A percentile compares a stretch with the other conserved stretches of the same genome.
phyloP scores from a whole-genome alignment of 1,140 invertebrate species.

The Hyles euphorbiae region DNA sequence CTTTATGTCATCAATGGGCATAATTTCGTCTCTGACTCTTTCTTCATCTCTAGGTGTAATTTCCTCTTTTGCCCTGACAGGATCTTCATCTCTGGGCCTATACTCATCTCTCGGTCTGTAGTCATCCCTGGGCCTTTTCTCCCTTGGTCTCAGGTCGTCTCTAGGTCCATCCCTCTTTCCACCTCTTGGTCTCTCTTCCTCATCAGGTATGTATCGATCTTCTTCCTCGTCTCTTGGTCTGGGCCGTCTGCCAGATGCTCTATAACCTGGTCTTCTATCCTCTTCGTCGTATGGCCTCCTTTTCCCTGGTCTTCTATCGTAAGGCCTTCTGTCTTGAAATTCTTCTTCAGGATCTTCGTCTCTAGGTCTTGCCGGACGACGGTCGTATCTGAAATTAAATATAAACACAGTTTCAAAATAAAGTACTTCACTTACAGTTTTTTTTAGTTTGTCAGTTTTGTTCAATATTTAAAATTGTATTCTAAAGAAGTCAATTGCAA shows the following conservation, averaged over 20 bases:
- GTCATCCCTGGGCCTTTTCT: slow-evolving; percentile 32
- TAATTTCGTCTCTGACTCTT: slow-evolving; percentile 29
- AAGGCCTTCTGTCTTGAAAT: slow-evolving; percentile 60
- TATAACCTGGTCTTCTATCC: slow-evolving; percentile 36
- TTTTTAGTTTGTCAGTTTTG: neutral
- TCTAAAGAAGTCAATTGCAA: neutral
- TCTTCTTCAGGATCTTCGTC: slow-evolving; percentile 68
- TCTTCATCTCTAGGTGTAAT: slow-evolving; percentile 32
- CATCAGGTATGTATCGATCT: slow-evolving; percentile 34
- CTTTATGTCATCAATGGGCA: slow-evolving; percentile 34
- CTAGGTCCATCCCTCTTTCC: slow-evolving; percentile 21
- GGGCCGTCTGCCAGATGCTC: slow-evolving; percentile 26
- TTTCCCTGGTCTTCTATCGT: slow-evolving; percentile 45
- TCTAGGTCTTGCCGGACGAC: slow-evolving; percentile 47
- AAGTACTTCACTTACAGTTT: no score
- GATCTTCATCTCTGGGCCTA: slow-evolving; percentile 26
- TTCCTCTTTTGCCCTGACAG: slow-evolving; percentile 33
- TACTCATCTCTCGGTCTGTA: slow-evolving; percentile 32
- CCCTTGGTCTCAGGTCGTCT: slow-evolving; percentile 23
- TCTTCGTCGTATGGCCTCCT: slow-evolving; percentile 40
- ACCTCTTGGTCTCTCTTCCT: slow-evolving; percentile 34
- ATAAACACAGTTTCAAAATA: no score
- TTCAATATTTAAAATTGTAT: no score
- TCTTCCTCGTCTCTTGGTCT: slow-evolving; percentile 50
- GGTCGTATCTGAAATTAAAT: slow-evolving; percentile 55